Evolutionary conservation across 2,113 vertebrate species (phyloP), one percentile per base, ranked within the genome.

Genomic region (Acanthochromis polyacanthus): DNA sequence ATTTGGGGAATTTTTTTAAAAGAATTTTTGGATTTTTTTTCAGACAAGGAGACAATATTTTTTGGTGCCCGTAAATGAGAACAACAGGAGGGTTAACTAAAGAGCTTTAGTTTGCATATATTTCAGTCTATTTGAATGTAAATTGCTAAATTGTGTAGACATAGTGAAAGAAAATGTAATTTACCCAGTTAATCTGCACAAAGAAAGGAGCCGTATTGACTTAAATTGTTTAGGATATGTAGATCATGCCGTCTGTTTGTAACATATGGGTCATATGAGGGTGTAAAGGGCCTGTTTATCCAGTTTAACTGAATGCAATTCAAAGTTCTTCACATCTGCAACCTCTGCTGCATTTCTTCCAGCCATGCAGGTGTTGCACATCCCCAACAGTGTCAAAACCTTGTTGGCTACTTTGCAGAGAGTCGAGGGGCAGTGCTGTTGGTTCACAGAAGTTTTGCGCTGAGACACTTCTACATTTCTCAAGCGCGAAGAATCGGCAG

Each of bases 401-500:
- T 30, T 30, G 4, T 0, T 30, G 30, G 11, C 6, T 28, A 8
- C 4, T 63, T 50, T 28, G 3, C 50, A 64, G 30, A 30, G 28
- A 6, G 30, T 30, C 28, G 75, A 17, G 0, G 71, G 69, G 36
- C n/a, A 23, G 40, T 57, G 58, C 52, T 15, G 57, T 68, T 23
- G 7, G 57, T 50, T 46, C 25, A 45, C 59, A 63, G 59, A 51
- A 52, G 80, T 72, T 81, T 78, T 61, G 60, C 64, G 43, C 67
- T 66, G 79, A 79, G 65, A 75, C 69, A 65, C 67, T 71, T 71
- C 32, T 40, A 63, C 64, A 17, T 77, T 60, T 83, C 46, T 64
- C 60, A 51, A 55, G 78, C 46, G 20, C 66, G 17, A 62, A 64
- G 38, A 61, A 23, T 77, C 10, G 2, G 17, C 19, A 22, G 28